Percentiles rank a stretch among this genome's conserved stretches.
Conservation (phyloP, 2,797 vertebrate genomes). For the Hydrolagus colliei region DNA sequence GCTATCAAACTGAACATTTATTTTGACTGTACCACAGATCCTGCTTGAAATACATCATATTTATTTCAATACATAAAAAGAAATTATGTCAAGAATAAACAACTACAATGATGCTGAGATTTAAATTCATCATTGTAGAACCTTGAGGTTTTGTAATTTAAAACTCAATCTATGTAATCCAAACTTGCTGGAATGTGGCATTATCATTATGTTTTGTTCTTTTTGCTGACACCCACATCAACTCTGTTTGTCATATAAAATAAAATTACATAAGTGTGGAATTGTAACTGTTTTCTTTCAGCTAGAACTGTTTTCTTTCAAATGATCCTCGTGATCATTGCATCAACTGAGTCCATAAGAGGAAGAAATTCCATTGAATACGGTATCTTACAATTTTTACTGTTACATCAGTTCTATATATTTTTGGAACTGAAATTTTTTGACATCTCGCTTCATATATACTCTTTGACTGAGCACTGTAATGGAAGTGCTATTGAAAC, state of each 20-base stretch:
- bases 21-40: background rate
- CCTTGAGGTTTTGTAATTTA: background rate
- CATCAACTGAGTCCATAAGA: background rate
- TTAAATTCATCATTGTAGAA: background rate
- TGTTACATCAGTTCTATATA: too few species aligned
- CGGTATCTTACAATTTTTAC: background rate
- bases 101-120: background rate
- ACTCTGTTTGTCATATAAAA: background rate
- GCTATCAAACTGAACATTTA: background rate
- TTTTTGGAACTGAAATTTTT: background rate
- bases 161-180: background rate
- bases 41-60: background rate
- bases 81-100: background rate
- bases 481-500: background rate
- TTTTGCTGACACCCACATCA: background rate
- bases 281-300: background rate
- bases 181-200: background rate
- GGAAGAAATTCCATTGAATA: background rate
- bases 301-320: background rate
- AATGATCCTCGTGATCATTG: background rate
- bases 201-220: background rate
- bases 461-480: background rate
- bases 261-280: background rate
- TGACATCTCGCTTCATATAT: background rate
- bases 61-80: background rate